phyloP scores from a whole-genome alignment of 2,888 invertebrate genomes.

The Andrena trimmerana region DNA sequence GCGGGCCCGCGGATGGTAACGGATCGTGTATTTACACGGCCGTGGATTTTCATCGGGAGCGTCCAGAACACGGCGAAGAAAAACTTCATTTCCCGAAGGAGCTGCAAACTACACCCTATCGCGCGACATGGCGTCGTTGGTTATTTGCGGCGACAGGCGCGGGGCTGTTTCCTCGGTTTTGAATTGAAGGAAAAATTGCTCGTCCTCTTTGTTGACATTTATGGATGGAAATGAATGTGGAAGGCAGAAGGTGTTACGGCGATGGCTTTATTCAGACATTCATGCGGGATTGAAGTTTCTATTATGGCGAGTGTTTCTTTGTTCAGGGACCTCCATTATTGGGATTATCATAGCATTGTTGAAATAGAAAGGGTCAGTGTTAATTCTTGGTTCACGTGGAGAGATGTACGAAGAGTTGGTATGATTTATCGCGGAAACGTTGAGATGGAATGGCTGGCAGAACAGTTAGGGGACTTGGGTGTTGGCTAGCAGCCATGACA shows the following conservation, averaged over 20 bases:
- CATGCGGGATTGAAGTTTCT: too few relatives aligned
- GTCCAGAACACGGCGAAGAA: slow-evolving; percentile 3
- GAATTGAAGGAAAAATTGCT: too few relatives aligned
- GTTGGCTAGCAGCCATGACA: slow-evolving; percentile 6
- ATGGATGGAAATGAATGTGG: background rate
- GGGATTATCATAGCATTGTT: background rate
- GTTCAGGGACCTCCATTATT: background rate
- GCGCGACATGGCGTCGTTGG: background rate
- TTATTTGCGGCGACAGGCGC: background rate
- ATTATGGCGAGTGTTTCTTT: background rate
- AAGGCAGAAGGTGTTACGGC: too few relatives aligned
- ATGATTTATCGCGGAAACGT: too few relatives aligned
- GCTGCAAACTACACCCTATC: background rate
- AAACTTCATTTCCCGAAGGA: slow-evolving; percentile 29
- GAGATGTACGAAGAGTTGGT: too few relatives aligned
- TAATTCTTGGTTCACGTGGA: too few relatives aligned
- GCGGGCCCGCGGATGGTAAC: background rate
- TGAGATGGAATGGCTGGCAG: too few relatives aligned
- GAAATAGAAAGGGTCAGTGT: too few relatives aligned
- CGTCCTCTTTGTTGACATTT: background rate
- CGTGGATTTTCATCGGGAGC: background rate
- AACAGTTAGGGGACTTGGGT: too few relatives aligned
- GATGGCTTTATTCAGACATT: too few relatives aligned
- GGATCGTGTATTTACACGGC: background rate
- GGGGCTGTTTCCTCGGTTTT: background rate